phyloP scores from a whole-genome alignment of 2,113 vertebrate species.

The Scomber colias region DNA sequence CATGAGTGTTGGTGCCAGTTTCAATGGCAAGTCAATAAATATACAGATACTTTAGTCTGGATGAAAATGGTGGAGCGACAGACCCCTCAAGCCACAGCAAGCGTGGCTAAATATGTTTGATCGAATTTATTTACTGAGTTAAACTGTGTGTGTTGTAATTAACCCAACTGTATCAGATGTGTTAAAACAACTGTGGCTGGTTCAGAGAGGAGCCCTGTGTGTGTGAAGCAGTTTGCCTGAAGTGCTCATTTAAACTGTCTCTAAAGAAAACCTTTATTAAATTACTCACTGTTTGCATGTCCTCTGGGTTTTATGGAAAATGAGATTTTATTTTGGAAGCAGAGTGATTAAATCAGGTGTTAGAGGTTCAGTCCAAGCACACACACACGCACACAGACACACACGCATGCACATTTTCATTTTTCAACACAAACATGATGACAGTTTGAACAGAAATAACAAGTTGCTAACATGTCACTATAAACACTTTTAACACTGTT shows the following conservation, averaged over 20 bases:
- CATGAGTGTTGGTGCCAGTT: no score
- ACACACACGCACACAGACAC: conserved; percentile 2
- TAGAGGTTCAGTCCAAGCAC: neutral
- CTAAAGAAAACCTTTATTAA: neutral
- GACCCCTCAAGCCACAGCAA: no score
- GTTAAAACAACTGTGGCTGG: neutral
- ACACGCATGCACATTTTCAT: conserved; percentile 6
- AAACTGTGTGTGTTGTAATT: neutral
- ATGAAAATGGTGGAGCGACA: no score
- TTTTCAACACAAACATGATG: conserved; percentile 14
- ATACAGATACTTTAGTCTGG: no score
- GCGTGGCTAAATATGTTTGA: no score
- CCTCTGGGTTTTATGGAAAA: conserved; percentile 2
- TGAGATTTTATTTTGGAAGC: conserved; percentile 40
- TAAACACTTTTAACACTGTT: neutral
- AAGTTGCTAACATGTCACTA: neutral
- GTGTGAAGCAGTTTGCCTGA: conserved; percentile 23
- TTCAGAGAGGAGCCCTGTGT: conserved; percentile 4
- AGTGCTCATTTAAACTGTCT: conserved; percentile 17
- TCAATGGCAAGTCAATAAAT: no score
- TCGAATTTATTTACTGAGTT: no score
- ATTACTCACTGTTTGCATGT: conserved; percentile 8
- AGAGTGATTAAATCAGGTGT: conserved; percentile 3
- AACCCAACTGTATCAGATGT: neutral
- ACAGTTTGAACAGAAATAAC: neutral